A percentile compares a stretch with the other conserved stretches of the same genome.
These are phyloP conservation scores for Lepidurus couesii DNA, from an alignment of 1,140 invertebrate genomes.

Conservation along the genomic window DNA sequence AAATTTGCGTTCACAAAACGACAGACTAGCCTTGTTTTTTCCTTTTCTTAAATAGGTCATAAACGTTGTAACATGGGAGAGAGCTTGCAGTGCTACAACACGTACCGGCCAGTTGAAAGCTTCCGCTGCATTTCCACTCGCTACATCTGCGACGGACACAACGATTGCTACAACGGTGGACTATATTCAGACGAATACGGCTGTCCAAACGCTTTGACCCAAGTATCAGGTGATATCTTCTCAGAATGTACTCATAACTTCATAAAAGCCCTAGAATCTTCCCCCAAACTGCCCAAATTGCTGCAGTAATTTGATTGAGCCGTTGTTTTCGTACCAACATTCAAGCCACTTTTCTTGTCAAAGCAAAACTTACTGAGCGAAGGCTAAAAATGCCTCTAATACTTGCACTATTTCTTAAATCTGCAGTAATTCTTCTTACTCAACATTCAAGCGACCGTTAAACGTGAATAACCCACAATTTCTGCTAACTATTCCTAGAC, in stretches of 20 bases:
- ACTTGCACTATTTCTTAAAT: too few species aligned
- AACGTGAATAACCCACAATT: too few species aligned
- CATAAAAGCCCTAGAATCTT: background rate
- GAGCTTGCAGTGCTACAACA: conserved; percentile 2
- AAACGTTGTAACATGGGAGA: conserved; percentile 25
- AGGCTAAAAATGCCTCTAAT: too few species aligned
- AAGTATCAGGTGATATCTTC: background rate
- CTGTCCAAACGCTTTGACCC: conserved; percentile 40
- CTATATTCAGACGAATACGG: conserved; percentile 46
- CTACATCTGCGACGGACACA: conserved; percentile 46
- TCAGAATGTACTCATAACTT: background rate
- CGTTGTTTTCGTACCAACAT: too few species aligned
- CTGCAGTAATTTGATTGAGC: too few species aligned
- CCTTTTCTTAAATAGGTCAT: conserved; percentile 35
- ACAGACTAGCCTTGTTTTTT: background rate
- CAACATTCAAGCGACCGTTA: too few species aligned
- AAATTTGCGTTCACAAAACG: background rate
- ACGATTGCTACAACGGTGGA: conserved; percentile 46
- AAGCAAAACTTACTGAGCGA: too few species aligned
- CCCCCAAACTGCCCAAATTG: too few species aligned
- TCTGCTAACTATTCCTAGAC: too few species aligned
- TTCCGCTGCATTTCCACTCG: conserved; percentile 39
- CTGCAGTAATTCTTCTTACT: too few species aligned
- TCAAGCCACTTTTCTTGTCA: too few species aligned
- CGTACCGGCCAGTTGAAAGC: conserved; percentile 29